Percentiles rank a stretch among this genome's conserved stretches.
These are phyloP conservation scores for Nycticebus coucang DNA, from an alignment of 2,113 vertebrate genomes.

Conservation along the genomic window DNA sequence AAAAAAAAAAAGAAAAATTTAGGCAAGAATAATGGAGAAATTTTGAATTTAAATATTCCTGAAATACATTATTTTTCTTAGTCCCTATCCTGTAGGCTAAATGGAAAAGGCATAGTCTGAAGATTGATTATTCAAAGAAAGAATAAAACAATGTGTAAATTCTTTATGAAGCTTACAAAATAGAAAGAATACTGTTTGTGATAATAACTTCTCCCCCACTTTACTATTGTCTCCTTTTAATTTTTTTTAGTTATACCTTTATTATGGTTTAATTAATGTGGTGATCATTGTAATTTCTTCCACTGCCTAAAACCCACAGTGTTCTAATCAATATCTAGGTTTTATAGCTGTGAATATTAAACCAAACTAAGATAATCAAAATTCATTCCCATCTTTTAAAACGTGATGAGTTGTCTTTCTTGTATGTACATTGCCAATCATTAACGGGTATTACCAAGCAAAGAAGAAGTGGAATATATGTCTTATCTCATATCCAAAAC, in stretches of 20 bases:
- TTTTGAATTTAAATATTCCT: not conserved
- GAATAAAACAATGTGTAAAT: not conserved
- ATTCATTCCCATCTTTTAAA: slow-evolving; percentile 18
- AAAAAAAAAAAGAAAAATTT: too few species aligned
- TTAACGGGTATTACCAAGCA: not conserved
- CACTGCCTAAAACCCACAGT: not conserved
- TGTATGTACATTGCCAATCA: not conserved
- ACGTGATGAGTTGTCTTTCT: not conserved
- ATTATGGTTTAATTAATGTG: not conserved
- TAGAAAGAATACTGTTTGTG: not conserved
- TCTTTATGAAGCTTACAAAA: not conserved
- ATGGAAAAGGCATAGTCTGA: not conserved
- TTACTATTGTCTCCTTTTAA: not conserved
- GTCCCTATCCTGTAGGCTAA: not conserved
- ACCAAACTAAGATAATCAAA: slow-evolving; percentile 45
- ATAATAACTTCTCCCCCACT: not conserved
- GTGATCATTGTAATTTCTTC: not conserved
- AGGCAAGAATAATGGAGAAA: not conserved
- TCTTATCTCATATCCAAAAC: not conserved
- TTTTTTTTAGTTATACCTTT: not conserved
- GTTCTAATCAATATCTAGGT: not conserved
- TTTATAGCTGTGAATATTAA: slow-evolving; percentile 20
- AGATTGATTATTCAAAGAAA: not conserved
- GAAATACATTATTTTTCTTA: not conserved
- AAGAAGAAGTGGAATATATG: not conserved